A percentile compares a stretch with the other conserved stretches of the same genome.
These are phyloP conservation scores for Eidolon helvum DNA, from an alignment of 2,113 vertebrate genomes.

Conservation along the genomic window DNA sequence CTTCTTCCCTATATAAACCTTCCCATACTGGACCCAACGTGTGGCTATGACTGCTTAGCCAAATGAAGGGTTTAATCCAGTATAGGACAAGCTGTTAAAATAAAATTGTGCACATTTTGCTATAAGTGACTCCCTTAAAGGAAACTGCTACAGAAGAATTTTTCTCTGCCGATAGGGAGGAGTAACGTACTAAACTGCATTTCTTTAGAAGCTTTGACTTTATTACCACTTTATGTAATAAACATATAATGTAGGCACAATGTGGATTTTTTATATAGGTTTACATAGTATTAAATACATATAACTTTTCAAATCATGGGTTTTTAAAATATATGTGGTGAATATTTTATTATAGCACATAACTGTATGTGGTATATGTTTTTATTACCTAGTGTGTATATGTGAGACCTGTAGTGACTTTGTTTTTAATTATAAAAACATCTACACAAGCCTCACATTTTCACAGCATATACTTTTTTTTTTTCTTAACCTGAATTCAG, in stretches of 20 bases:
- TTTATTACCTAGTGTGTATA: neutral
- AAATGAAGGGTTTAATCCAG: neutral
- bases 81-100: neutral
- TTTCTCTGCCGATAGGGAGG: neutral
- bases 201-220: conserved; percentile 25
- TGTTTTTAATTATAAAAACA: neutral
- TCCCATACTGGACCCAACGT: neutral
- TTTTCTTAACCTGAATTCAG: conserved; percentile 74
- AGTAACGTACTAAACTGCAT: neutral
- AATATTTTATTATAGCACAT: neutral
- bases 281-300: neutral
- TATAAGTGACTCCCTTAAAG: neutral
- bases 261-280: neutral
- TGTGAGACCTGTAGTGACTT: neutral
- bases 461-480: conserved; percentile 7
- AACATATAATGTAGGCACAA: neutral
- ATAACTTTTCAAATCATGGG: neutral
- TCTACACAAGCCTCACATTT: neutral
- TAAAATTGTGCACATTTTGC: neutral
- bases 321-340: neutral
- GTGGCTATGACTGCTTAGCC: neutral
- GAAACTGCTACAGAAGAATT: neutral
- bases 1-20: neutral
- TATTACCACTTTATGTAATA: conserved; percentile 9
- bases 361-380: neutral